Evolutionary conservation across 2,888 invertebrate species (phyloP), one percentile per base, ranked within the genome.

Genomic region (Acleris cristana): DNA sequence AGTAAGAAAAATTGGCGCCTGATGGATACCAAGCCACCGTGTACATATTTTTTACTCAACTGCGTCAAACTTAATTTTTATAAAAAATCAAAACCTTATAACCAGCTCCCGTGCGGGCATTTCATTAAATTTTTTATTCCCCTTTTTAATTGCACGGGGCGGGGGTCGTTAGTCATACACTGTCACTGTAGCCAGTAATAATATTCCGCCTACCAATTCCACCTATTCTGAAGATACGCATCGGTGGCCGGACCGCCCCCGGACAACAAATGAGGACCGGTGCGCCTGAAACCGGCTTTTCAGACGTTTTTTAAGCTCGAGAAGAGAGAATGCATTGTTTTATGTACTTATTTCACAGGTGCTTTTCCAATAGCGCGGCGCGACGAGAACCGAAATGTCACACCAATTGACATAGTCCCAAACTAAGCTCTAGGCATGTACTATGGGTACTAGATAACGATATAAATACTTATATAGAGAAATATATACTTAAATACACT

Each of bases 191-290:
- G 80, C 81, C 80, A 76, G 81, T 91, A 90, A 91, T 90, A 83
- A 83, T 89, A 91, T 90, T 86, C 91, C 91, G 89, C 91, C 91
- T 83, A 90, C 89, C 86, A 84, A 89, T 89, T 90, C 88, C 83
- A 86, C 87, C 87, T 85, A 88, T 86, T 83, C 79, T 79, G 78
- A 79, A 90, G 90, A 92, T 90, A 92, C 86, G 86, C 88, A 91
- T 92, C 91, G 86, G 87, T 88, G 87, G 86, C 82, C 77, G 79
- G 74, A 74, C 85, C 90, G 90, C 91, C 90, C 86, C 81, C 82
- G 70, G 69, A 76, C 52, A 54, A 66, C 62, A 53, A 61, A 68
- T 65, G 70, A 58, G 57, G 54, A 56, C 59, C 55, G 63, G 64
- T 66, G 40, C 57, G 48, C 69, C 18, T 57, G 45, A 58, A 62